Evolutionary conservation across 2,113 vertebrate species (phyloP), one percentile per base, ranked within the genome.

Genomic region (Sigmodon hispidus): DNA sequence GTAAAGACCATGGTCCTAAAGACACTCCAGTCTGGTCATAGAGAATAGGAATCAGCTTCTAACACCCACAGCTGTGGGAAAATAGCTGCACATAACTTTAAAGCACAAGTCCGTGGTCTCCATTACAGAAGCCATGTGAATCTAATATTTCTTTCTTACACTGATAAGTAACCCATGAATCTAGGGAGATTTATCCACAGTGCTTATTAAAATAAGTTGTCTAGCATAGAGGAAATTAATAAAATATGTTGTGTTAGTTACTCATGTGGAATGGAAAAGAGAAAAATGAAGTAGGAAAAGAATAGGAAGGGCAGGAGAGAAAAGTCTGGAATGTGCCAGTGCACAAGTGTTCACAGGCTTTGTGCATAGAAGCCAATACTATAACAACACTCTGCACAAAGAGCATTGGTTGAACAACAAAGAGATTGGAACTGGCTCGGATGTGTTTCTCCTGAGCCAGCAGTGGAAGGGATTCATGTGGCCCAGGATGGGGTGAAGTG

Each of bases 221-320:
- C 43, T 31, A 36, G n/a, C 76, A 88, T 22, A 85, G 55, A 85
- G 63, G 72, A 76, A 89, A 65, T 67, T 76, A 80, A 73, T 69
- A 75, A 76, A 93, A 65, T 15, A 4, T 36, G 6, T 61, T 88
- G 19, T 40, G 13, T 63, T 76, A 26, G 19, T 73, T 59, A 84
- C n/a, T 36, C 5, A 63, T 31, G 40, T 70, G 70, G 36, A 89
- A 31, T 36, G 0, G 57, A 89, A 40, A 36, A 63, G 16, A 70
- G 31, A 31, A 48, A 24, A 48, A 52, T 8, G 50, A 24, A 40
- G 7, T 67, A 29, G 17, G 48, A 29, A 19, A 8, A 69, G 11
- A 61, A 17, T 45, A 76, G 31, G 1, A 8, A 2, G 24, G 16
- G 10, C 7, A 11, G 48, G 36, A 87, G 63, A 63, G 43, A 59